Evolutionary conservation across 2,888 invertebrate genomes (phyloP).

Genomic region (Vesta saturnalis): DNA sequence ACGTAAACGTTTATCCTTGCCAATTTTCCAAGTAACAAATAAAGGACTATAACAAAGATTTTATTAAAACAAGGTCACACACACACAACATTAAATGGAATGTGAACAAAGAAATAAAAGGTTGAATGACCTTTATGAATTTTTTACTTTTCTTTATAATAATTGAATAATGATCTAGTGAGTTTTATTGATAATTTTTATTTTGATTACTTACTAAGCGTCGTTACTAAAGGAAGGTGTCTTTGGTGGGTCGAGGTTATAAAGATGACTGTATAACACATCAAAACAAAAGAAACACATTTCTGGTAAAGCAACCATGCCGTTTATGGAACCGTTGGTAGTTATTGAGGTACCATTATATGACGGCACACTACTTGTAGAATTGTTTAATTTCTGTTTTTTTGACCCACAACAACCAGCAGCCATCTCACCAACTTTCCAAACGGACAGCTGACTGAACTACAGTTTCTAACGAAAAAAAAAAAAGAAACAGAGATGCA

Average conservation of each 20-base stretch:
- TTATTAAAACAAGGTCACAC: conserved; percentile 36
- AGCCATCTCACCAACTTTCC: conserved; percentile 70
- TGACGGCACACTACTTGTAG: conserved; percentile 55
- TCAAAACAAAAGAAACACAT: conserved; percentile 99
- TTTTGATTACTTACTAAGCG: conserved; percentile 84
- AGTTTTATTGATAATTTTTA: not conserved
- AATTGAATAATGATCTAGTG: not conserved
- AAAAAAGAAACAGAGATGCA: not conserved
- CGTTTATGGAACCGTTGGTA: conserved; percentile 62
- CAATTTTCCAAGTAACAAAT: conserved; percentile 99
- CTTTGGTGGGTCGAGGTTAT: conserved; percentile 91
- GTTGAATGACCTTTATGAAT: conserved; percentile 55
- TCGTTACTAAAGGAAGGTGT: conserved; percentile 94
- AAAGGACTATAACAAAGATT: conserved; percentile 76
- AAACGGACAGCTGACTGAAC: conserved; percentile 51
- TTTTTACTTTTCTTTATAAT: conserved; percentile 11
- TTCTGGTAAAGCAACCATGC: conserved; percentile 83
- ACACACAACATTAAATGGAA: conserved; percentile 8
- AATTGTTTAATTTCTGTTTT: conserved; percentile 88
- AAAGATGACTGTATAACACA: conserved; percentile 93
- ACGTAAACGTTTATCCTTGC: conserved; percentile 91
- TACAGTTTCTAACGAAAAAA: conserved; percentile 30
- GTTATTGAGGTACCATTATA: conserved; percentile 55
- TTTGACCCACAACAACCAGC: conserved; percentile 92
- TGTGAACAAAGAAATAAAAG: conserved; percentile 48